Conservation (phyloP, 2,113 vertebrate genomes). For the Anarhynchus alexandrinus region DNA sequence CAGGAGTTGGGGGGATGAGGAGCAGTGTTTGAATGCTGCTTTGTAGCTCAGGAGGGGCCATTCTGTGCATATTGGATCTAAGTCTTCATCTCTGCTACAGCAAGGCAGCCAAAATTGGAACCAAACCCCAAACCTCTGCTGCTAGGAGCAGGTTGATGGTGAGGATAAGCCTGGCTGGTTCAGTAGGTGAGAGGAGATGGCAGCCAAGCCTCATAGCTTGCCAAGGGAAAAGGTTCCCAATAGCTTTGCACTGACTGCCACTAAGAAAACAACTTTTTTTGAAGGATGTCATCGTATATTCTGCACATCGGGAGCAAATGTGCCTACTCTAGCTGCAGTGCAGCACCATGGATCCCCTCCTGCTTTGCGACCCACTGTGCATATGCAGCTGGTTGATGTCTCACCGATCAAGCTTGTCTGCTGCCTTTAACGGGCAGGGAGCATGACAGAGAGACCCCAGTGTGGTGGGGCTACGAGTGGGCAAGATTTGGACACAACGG, state of each 20-base stretch:
- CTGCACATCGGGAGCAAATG: not conserved
- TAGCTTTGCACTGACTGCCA: not conserved
- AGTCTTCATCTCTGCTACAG: not conserved
- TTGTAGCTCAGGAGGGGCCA: not conserved
- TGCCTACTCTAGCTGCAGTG: not conserved
- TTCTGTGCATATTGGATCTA: not conserved
- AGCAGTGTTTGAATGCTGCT: not conserved
- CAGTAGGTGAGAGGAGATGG: not conserved
- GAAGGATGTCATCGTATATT: not conserved
- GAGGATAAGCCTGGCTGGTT: not conserved
- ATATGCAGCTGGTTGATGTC: not conserved
- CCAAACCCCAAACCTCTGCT: not conserved
- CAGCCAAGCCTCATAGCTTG: not conserved
- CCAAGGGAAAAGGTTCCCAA: not conserved
- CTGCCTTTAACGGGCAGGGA: not conserved
- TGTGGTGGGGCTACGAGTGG: fast-evolving
- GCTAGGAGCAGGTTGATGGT: not conserved
- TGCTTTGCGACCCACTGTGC: not conserved
- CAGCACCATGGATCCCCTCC: not conserved
- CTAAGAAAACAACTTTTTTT: not conserved
- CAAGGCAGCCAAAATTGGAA: not conserved
- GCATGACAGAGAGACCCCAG: not conserved
- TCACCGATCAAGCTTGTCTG: not conserved
- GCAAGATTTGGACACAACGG: not conserved
- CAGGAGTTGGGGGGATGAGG: not conserved